Percentiles rank a stretch among this genome's conserved stretches.
phyloP scores from a whole-genome alignment of 2,797 vertebrate genomes.

The Pseudopleuronectes americanus region DNA sequence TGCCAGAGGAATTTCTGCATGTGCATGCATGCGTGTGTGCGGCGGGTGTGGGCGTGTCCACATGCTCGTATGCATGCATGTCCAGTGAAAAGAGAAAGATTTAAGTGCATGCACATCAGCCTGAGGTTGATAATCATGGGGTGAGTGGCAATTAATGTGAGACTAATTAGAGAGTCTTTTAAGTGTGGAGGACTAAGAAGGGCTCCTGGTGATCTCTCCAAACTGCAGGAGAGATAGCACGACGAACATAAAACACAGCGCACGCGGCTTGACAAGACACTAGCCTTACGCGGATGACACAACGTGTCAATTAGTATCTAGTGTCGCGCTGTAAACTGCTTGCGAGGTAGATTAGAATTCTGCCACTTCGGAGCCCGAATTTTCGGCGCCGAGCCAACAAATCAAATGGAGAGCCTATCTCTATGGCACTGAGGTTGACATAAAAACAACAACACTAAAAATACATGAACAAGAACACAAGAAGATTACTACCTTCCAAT shows the following conservation, averaged over 20 bases:
- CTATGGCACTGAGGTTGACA: constrained; percentile 59
- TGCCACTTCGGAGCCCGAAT: constrained; percentile 16
- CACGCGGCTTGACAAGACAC: constrained; percentile 56
- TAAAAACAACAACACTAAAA: constrained; percentile 67
- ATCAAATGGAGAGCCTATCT: constrained; percentile 59
- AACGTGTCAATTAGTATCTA: constrained; percentile 70
- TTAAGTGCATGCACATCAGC: constrained; percentile 39
- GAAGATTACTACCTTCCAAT: constrained; percentile 65
- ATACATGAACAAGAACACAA: constrained; percentile 53
- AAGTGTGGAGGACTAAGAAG: constrained; percentile 61
- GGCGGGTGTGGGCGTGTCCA: not conserved
- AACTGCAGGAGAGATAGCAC: constrained; percentile 54
- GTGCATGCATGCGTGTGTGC: not conserved
- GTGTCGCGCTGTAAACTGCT: constrained; percentile 27
- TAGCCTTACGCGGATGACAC: constrained; percentile 63
- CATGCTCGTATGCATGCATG: constrained; percentile 13
- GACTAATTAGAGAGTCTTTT: constrained; percentile 78
- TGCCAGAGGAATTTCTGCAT: constrained; percentile 38
- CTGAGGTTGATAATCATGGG: constrained; percentile 71
- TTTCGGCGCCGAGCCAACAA: constrained; percentile 31
- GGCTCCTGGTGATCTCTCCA: constrained; percentile 64
- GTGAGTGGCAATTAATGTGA: constrained; percentile 77
- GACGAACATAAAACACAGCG: constrained; percentile 57
- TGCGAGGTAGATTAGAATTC: constrained; percentile 39
- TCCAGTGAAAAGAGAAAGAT: constrained; percentile 20